Evolutionary conservation across 2,888 invertebrate genomes (phyloP).

Genomic region (Mesoligia furuncula): DNA sequence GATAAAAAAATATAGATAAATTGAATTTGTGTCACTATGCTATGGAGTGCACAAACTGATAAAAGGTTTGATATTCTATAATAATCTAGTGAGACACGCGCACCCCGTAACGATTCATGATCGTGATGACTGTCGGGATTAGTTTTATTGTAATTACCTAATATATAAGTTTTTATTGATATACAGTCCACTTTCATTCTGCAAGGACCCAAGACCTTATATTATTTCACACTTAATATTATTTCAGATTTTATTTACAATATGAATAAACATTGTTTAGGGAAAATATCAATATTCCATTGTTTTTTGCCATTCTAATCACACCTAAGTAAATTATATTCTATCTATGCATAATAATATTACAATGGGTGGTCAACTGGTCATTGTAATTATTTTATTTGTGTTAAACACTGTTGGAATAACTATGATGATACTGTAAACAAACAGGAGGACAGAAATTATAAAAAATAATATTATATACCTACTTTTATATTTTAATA

Average conservation of each 20-base stretch:
- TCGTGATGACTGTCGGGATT: no score
- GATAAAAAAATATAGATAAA: constrained; percentile 15
- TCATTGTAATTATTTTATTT: not conserved
- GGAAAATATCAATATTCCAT: constrained; percentile 2
- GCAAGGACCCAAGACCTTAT: no score
- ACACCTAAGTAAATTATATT: not conserved
- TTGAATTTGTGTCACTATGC: constrained; percentile 20
- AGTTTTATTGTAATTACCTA: no score
- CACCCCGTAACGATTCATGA: no score
- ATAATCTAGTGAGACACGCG: no score
- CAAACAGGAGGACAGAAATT: not conserved
- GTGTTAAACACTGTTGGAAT: not conserved
- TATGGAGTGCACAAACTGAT: not conserved
- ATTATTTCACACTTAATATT: no score
- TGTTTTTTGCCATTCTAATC: constrained; percentile 17
- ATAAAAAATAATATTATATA: not conserved
- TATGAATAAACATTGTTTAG: constrained; percentile 2
- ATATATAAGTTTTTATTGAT: no score
- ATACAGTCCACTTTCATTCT: no score
- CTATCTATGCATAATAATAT: not conserved
- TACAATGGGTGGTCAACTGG: not conserved
- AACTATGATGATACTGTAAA: not conserved
- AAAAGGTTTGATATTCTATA: not conserved
- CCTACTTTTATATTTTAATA: constrained; percentile 2
- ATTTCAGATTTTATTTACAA: not conserved